phyloP scores from a whole-genome alignment of 2,888 invertebrate species.

The Parasteatoda lunata region DNA sequence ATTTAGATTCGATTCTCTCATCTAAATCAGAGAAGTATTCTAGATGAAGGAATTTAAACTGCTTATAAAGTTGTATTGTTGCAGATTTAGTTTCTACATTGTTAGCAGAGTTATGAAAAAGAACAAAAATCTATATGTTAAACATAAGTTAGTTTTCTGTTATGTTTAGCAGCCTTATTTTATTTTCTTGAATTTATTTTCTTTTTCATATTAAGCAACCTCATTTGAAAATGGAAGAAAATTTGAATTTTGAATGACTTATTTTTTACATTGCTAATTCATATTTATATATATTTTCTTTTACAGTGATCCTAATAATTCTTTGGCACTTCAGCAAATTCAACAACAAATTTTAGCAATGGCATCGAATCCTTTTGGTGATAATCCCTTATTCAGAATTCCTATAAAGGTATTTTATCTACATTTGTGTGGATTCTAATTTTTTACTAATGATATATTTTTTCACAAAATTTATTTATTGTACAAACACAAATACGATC shows the following conservation, averaged over 20 bases:
- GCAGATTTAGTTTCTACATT: too few species aligned
- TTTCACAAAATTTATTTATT: too few species aligned
- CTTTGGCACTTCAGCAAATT: conserved; percentile 44
- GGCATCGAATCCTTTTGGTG: conserved; percentile 77
- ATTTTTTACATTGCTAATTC: too few species aligned
- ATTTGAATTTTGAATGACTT: not conserved
- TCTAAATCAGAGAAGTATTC: too few species aligned
- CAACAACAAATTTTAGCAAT: conserved; percentile 68
- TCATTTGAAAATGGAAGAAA: too few species aligned
- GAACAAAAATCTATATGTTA: too few species aligned
- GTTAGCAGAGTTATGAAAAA: too few species aligned
- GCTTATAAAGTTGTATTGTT: too few species aligned
- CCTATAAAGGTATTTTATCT: conserved; percentile 40
- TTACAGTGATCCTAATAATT: conserved; percentile 50
- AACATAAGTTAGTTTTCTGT: too few species aligned
- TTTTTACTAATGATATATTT: not conserved
- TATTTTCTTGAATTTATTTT: not conserved
- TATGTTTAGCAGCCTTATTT: not conserved
- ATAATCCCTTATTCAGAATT: conserved; percentile 83
- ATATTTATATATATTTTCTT: not conserved
- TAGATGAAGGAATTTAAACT: too few species aligned
- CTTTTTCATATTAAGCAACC: not conserved
- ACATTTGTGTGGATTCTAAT: conserved; percentile 7
- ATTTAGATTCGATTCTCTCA: too few species aligned
- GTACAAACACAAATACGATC: too few species aligned